A percentile compares a stretch with the other conserved stretches of the same genome.
Conservation (phyloP, 1,140 invertebrate genomes). For the Amyelois transitella region DNA sequence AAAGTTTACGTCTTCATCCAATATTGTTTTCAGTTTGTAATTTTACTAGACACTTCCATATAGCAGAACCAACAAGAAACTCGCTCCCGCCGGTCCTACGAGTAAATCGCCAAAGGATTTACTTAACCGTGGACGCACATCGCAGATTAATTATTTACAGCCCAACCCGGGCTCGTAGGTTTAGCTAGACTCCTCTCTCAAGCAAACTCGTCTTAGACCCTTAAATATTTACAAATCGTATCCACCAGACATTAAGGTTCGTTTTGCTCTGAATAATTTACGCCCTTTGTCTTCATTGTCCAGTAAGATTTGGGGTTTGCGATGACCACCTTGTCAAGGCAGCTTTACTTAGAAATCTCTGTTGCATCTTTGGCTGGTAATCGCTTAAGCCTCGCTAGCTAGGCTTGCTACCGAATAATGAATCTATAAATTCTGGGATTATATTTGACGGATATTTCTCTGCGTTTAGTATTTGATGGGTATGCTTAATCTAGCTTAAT, state of each 20-base stretch:
- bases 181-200: slow-evolving; percentile 66
- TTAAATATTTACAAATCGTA: slow-evolving; percentile 65
- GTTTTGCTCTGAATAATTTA: slow-evolving; percentile 67
- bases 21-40: background rate
- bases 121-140: slow-evolving; percentile 60
- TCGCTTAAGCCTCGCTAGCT: slow-evolving; percentile 54
- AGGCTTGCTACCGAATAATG: slow-evolving; percentile 51
- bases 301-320: slow-evolving; percentile 56
- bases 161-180: slow-evolving; percentile 41
- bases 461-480: background rate
- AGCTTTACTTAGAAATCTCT: slow-evolving; percentile 58
- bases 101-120: slow-evolving; percentile 56
- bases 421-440: slow-evolving; percentile 45
- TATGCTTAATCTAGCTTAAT: background rate
- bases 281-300: slow-evolving; percentile 66
- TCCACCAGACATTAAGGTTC: slow-evolving; percentile 58
- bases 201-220: slow-evolving; percentile 65
- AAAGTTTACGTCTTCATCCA: too few relatives aligned
- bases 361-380: slow-evolving; percentile 64
- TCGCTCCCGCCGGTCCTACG: slow-evolving; percentile 20
- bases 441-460: background rate
- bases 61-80: slow-evolving; percentile 16
- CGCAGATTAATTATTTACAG: slow-evolving; percentile 72
- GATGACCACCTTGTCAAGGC: slow-evolving; percentile 70
- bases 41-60: slow-evolving; percentile 2